These are phyloP conservation scores for Gila robusta DNA, from an alignment of 2,797 vertebrate genomes.

Conservation along the genomic window DNA sequence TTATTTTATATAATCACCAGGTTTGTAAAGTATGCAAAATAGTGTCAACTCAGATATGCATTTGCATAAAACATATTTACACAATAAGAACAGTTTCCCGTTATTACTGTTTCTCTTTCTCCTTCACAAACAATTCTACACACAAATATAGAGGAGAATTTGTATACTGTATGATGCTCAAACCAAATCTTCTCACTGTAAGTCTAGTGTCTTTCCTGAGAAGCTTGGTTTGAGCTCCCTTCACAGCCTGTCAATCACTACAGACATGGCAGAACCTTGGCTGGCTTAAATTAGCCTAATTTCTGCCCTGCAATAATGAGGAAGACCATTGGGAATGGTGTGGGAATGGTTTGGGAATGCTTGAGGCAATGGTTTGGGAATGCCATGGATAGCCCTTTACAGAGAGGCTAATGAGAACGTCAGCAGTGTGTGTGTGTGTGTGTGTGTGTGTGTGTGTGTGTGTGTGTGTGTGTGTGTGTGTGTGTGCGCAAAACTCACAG, in stretches of 20 bases:
- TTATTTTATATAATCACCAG: not conserved
- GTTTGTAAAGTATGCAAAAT: not conserved
- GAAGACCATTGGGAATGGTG: constrained; percentile 66
- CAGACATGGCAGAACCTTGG: constrained; percentile 52
- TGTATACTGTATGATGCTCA: constrained; percentile 9
- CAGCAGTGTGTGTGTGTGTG: not conserved
- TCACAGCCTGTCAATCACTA: constrained; percentile 3
- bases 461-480: constrained; percentile 25
- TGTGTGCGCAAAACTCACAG: constrained; percentile 47
- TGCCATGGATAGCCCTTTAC: constrained; percentile 67
- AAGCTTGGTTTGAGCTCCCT: constrained; percentile 52
- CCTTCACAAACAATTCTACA: not conserved
- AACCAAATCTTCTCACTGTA: constrained; percentile 58
- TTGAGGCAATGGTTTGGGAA: constrained; percentile 44
- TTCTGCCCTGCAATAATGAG: constrained; percentile 70
- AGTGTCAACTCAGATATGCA: not conserved
- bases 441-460: too few species aligned
- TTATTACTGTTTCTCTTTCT: not conserved
- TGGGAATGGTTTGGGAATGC: constrained; percentile 19
- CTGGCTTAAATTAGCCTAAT: constrained; percentile 77
- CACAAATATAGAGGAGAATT: not conserved
- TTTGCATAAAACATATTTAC: not conserved
- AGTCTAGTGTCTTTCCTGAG: constrained; percentile 64
- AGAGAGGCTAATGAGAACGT: constrained; percentile 65
- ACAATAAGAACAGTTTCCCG: not conserved